Evolutionary conservation across 2,797 vertebrate genomes (phyloP).

Genomic region (Gobionotothen gibberifrons): DNA sequence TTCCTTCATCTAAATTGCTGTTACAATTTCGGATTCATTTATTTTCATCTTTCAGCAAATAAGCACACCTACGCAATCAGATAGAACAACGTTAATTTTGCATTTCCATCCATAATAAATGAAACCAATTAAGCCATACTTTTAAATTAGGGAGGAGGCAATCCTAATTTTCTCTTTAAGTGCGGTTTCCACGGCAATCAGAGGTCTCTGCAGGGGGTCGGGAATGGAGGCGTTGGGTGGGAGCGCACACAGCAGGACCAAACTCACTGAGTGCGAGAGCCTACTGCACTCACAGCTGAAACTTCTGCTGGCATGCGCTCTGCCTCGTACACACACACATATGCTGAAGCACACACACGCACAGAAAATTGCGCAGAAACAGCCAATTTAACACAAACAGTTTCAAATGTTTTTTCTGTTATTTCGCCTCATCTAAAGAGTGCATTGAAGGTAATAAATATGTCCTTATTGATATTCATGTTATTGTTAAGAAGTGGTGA

Average conservation of each 20-base stretch:
- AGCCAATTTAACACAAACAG: constrained; percentile 43
- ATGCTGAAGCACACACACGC: constrained; percentile 28
- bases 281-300: constrained; percentile 69
- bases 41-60: constrained; percentile 65
- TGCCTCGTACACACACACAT: constrained; percentile 32
- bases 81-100: constrained; percentile 73
- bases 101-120: constrained; percentile 80
- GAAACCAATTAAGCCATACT: constrained; percentile 83
- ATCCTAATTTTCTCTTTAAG: constrained; percentile 85
- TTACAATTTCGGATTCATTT: constrained; percentile 41
- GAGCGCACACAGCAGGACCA: constrained; percentile 77
- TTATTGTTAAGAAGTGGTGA: constrained; percentile 34
- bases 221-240: constrained; percentile 80
- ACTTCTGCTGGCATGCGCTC: constrained; percentile 68
- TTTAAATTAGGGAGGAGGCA: constrained; percentile 83
- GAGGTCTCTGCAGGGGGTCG: constrained; percentile 80
- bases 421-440: constrained; percentile 38
- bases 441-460: constrained; percentile 34
- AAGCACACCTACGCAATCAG: constrained; percentile 72
- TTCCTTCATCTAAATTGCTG: constrained; percentile 34
- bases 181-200: constrained; percentile 86
- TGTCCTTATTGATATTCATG: constrained; percentile 25
- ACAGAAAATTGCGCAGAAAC: constrained; percentile 31
- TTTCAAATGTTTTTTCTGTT: constrained; percentile 35
- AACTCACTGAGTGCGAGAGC: constrained; percentile 76